These are phyloP conservation scores for Eretmochelys imbricata DNA, from an alignment of 2,113 vertebrate genomes.

Conservation along the genomic window DNA sequence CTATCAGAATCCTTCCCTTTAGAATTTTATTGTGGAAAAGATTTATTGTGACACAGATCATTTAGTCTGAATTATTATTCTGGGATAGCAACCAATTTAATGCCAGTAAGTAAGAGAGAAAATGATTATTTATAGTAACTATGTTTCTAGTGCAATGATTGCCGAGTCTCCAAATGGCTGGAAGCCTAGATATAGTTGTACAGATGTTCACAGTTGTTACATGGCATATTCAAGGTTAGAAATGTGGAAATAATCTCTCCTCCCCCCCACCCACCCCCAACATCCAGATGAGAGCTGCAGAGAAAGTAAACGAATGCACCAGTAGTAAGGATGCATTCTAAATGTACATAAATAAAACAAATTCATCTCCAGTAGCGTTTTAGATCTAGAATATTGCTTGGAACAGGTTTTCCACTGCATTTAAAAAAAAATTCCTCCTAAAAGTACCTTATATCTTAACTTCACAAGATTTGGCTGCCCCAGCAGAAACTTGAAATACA, in stretches of 20 bases:
- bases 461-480: neutral
- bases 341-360: constrained; percentile 1
- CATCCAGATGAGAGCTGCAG: neutral
- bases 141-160: neutral
- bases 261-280: too few species aligned
- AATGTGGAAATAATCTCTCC: neutral
- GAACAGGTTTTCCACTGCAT: neutral
- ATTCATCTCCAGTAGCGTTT: neutral
- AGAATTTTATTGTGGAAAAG: neutral
- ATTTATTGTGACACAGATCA: neutral
- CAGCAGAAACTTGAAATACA: neutral
- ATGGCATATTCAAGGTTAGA: neutral
- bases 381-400: neutral
- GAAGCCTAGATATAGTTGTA: neutral
- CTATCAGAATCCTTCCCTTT: neutral
- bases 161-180: neutral
- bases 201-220: neutral
- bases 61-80: neutral
- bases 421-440: neutral
- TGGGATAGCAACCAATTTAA: neutral
- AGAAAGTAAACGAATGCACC: neutral
- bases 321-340: neutral
- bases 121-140: neutral
- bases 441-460: neutral
- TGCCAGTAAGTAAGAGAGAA: neutral